Evolutionary conservation across 2,113 vertebrate genomes (phyloP), one percentile per base, ranked within the genome.

Genomic region (Engystomops pustulosus): DNA sequence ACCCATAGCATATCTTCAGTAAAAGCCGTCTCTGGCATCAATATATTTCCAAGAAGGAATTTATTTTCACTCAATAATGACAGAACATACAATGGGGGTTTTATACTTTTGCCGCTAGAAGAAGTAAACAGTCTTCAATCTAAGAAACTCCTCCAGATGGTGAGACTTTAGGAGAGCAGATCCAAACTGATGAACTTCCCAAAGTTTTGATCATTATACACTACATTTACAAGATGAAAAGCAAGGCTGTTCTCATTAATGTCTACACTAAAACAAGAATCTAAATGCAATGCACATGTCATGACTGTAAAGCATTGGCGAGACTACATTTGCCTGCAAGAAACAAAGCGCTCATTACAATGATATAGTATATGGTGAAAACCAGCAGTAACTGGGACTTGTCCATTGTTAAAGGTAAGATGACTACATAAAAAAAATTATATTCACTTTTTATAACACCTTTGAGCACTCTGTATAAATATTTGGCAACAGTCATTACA

Each of bases 51-150:
- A 67, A 51, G 81, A 76, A 83, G 2, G 36, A 14, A 49, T 77
- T 76, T 83, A 65, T 67, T 41, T 77, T 32, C 58, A 25, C 38
- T 53, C 65, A 84, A 77, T 84, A 84, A 84, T 77, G 72, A 45
- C 81, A 72, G 38, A 49, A n/a, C 23, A 12, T 38, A 84, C 58
- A 77, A 67, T 68, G 30, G 49, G 10, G n/a, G 27, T 76, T 49
- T 49, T 76, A 53, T 77, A 23, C 71, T 27, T 68, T 23, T 44
- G 41, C 20, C 41, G 71, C 14, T 27, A 12, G 20, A 34, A 45
- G 41, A 34, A 51, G 72, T 53, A 67, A 77, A 36, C 70, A 77
- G n/a, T 55, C 30, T 10, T 18, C 23, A 72, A 12, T 36, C 27
- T 36, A 58, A 12, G 11, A 53, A 20, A 6, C 23, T n/a, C 12